These are phyloP conservation scores for Anguilla obscura DNA, from an alignment of 2,797 vertebrate genomes.

Conservation along the genomic window DNA sequence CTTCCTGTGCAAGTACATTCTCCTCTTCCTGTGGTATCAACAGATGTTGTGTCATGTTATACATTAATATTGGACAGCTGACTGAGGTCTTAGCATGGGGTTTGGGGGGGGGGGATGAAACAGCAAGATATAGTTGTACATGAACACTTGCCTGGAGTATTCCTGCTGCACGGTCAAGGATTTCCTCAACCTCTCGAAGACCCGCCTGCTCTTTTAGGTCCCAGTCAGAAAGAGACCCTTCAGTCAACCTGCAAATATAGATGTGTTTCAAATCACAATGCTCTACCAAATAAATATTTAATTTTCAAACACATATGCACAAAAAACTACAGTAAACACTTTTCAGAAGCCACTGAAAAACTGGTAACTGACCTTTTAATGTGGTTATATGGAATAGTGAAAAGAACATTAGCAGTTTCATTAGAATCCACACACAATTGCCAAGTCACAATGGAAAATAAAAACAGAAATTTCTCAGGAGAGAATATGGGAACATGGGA, in stretches of 20 bases:
- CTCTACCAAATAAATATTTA: background rate
- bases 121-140: background rate
- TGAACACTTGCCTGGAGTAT: constrained; percentile 61
- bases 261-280: background rate
- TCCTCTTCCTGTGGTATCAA: constrained; percentile 70
- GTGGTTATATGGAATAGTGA: background rate
- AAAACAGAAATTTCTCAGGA: background rate
- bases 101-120: background rate
- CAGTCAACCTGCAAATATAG: constrained; percentile 32
- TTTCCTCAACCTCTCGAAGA: constrained; percentile 63
- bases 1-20: constrained; percentile 66
- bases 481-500: background rate
- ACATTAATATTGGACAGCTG: background rate
- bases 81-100: background rate
- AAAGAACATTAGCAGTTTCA: background rate
- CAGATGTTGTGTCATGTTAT: background rate
- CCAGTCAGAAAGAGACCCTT: constrained; percentile 61
- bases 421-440: background rate
- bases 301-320: background rate
- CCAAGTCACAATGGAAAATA: background rate
- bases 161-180: constrained; percentile 60
- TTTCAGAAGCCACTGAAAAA: background rate
- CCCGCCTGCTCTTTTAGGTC: constrained; percentile 67
- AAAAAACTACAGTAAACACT: background rate
- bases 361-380: background rate